Percentiles rank a stretch among this genome's conserved stretches.
phyloP scores from a whole-genome alignment of 2,113 vertebrate species.

The Paracanthobrama guichenoti region DNA sequence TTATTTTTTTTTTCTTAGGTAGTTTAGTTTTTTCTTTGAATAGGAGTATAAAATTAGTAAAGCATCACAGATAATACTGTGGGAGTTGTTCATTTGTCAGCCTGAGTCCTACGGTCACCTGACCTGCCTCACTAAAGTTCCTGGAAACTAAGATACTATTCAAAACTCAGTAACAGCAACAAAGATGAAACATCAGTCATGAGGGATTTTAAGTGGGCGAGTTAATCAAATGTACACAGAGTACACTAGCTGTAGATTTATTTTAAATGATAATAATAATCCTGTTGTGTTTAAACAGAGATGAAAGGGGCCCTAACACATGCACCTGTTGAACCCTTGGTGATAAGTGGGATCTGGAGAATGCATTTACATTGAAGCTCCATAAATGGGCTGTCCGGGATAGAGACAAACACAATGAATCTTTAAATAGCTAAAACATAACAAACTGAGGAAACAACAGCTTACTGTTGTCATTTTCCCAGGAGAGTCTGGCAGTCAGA shows the following conservation, averaged over 20 bases:
- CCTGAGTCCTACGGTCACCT: background rate
- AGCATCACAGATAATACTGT: background rate
- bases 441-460: constrained; percentile 28
- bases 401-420: constrained; percentile 20
- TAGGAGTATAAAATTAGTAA: background rate
- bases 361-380: background rate
- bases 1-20: no score
- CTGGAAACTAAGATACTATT: background rate
- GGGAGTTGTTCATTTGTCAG: constrained; percentile 19
- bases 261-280: background rate
- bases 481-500: constrained; percentile 7
- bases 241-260: background rate
- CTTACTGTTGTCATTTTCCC: background rate
- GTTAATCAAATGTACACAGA: background rate
- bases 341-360: background rate
- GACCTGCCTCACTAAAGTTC: background rate
- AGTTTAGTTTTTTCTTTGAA: background rate
- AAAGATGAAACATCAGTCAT: background rate
- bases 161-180: background rate
- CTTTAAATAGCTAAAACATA: constrained; percentile 26
- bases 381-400: background rate
- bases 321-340: background rate
- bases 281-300: background rate
- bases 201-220: background rate
- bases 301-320: background rate